Evolutionary conservation across 2,113 vertebrate genomes (phyloP).

Genomic region (Trogon melanurus): DNA sequence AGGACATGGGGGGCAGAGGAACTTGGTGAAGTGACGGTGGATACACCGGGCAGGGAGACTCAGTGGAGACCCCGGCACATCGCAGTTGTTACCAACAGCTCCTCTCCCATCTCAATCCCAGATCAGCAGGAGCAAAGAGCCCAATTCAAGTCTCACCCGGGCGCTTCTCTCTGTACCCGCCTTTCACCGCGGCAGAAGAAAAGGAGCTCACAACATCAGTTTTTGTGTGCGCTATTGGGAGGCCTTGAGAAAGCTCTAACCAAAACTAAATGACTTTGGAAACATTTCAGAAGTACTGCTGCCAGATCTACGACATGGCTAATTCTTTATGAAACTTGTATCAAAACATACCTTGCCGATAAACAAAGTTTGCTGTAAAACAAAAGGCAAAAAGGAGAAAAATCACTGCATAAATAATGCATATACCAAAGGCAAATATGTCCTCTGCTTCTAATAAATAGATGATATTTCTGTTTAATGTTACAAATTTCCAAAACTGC

Average conservation of each 20-base stretch:
- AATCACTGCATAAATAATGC: background rate
- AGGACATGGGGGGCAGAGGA: accelerated
- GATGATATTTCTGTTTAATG: background rate
- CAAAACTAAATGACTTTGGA: background rate
- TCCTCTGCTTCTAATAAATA: background rate
- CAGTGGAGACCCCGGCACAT: background rate
- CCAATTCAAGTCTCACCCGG: background rate
- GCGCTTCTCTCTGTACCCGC: background rate
- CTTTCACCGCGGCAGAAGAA: background rate
- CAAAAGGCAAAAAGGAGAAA: background rate
- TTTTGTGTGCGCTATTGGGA: background rate
- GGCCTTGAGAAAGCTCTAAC: background rate
- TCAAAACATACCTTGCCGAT: background rate
- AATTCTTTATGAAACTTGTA: background rate
- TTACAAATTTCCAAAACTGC: background rate
- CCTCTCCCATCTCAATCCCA: background rate
- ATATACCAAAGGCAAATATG: background rate
- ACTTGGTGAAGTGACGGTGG: background rate
- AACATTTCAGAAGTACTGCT: background rate
- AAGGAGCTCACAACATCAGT: accelerated
- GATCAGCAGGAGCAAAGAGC: background rate
- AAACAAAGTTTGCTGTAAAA: background rate
- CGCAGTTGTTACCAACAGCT: background rate
- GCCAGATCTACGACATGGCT: background rate
- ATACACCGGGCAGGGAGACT: accelerated